Percentiles rank a stretch among this genome's conserved stretches.
Conservation (phyloP, 1,140 invertebrate species). For the Pygmarrhopalites habei region DNA sequence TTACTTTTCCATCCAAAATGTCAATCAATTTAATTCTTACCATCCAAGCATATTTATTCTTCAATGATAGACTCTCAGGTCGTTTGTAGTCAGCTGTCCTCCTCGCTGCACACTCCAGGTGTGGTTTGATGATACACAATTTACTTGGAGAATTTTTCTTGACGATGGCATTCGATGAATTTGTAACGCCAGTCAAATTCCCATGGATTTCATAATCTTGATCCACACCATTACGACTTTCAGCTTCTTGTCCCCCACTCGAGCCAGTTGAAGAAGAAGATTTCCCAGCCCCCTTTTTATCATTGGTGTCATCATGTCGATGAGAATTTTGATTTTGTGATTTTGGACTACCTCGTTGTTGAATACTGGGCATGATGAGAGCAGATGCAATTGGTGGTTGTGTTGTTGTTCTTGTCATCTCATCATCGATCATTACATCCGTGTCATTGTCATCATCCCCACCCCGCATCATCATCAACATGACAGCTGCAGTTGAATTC, state of each 20-base stretch:
- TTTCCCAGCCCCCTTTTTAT: background rate
- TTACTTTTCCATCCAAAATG: too few species aligned
- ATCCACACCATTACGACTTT: too few species aligned
- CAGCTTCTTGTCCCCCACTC: background rate
- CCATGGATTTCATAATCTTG: too few species aligned
- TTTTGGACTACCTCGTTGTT: background rate
- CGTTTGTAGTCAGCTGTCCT: background rate
- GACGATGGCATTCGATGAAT: too few species aligned
- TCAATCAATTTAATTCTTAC: too few species aligned
- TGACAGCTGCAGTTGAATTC: background rate
- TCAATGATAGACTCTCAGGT: background rate
- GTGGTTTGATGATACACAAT: conserved; percentile 6
- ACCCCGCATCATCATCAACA: background rate
- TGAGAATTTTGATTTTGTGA: background rate
- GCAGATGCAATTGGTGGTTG: background rate
- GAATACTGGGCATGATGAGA: background rate
- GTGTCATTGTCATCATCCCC: background rate
- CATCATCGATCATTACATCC: background rate
- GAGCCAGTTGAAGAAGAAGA: background rate
- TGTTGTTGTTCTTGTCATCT: background rate
- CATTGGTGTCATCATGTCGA: background rate
- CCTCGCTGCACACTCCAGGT: conserved; percentile 4
- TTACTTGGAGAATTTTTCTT: background rate
- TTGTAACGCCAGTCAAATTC: background rate
- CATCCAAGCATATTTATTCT: conserved; percentile 9